Conservation (phyloP, 2,113 vertebrate species). For the Bettongia penicillata region DNA sequence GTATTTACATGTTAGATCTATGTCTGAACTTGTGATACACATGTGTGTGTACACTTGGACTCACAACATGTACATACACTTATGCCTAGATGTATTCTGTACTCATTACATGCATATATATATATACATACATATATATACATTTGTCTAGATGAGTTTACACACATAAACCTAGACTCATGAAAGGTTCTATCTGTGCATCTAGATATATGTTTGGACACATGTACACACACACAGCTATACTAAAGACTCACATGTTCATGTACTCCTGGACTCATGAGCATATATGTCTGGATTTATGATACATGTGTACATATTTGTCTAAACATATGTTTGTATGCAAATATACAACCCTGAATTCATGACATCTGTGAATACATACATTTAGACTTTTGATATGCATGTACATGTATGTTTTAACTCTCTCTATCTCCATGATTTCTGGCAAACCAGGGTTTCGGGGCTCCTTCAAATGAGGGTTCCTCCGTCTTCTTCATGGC, state of each 20-base stretch:
- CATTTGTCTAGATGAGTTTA: not conserved
- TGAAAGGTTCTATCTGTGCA: not conserved
- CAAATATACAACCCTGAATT: not conserved
- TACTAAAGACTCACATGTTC: not conserved
- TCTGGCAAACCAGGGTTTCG: not conserved
- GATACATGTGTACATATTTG: no score
- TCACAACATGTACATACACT: not conserved
- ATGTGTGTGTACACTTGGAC: not conserved
- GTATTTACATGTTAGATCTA: not conserved
- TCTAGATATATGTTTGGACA: not conserved
- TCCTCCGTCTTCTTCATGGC: not conserved
- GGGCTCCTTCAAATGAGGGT: not conserved
- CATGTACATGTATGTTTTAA: not conserved
- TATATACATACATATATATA: not conserved
- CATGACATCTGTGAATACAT: not conserved
- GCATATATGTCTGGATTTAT: no score
- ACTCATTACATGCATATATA: not conserved
- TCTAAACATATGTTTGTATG: no score
- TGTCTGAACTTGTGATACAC: not conserved
- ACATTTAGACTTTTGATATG: not conserved
- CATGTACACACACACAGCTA: not conserved
- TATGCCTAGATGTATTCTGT: not conserved
- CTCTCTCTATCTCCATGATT: not conserved
- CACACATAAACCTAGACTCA: not conserved
- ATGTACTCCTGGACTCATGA: no score